Base-by-base conservation (phyloP, 2,113 vertebrate genomes). In the Campylomormyrus tamandua region DNA sequence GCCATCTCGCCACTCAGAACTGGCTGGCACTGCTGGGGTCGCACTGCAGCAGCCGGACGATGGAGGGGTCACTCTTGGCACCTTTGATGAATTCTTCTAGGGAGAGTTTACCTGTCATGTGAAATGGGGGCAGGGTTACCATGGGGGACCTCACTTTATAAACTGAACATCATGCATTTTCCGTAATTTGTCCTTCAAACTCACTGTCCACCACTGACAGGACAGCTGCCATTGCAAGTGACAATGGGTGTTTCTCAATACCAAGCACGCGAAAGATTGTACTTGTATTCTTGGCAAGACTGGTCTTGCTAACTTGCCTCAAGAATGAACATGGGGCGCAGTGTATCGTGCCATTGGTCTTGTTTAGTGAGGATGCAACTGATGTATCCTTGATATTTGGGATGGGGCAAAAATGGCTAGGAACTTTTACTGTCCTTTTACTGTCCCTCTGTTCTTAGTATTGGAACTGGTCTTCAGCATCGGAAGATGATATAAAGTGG, bases 1-100 rank as follows among this genome's bases (percentile, higher is more conserved):
- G 1, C 24, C 46, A 17, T 19, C 6, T 53, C 27, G 19, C 27
- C 42, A 6, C 90, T 91, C 91, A 91, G 90, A 91, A 91, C 88
- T 91, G 90, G 66, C 91, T 91, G 90, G 91, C 91, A 48, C 91
- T 91, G 90, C 91, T 91, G 15, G 91, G 91, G 90, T 70, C 62
- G 3, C 62, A 70, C 27, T 91, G 91, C 39, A 92, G 88, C n/a
- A 92, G 90, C 56, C 91, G 91, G 74, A 92, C 91, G 3, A 92
- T 92, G 27, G 91, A 92, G 77, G 91, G 91, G 86, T 92, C 91
- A 52, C 91, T 92, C 88, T 90, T 90, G 88, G 91, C 91, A 77
- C 91, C 91, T 91, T 92, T 92, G 66, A 92, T 92, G 87, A 92
- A 92, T 88, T 92, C 91, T 86, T 92, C 91, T 85, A 92, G 77